Evolutionary conservation across 2,797 vertebrate species (phyloP).

Genomic region (Clarias pachynema): DNA sequence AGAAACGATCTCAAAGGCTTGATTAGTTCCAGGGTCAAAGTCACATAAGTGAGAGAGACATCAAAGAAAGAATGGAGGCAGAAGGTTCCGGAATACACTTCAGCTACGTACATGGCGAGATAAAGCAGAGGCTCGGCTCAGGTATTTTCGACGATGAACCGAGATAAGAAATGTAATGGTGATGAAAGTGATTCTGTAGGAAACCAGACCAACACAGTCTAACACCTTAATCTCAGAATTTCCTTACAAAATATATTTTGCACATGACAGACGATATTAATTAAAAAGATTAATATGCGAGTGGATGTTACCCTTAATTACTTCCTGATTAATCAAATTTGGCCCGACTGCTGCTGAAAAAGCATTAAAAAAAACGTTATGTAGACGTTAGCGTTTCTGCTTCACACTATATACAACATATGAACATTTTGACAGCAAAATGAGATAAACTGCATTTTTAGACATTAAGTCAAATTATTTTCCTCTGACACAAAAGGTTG

Average conservation of each 20-base stretch:
- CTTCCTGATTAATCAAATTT: neutral
- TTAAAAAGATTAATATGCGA: neutral
- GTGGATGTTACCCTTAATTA: neutral
- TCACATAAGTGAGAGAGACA: neutral
- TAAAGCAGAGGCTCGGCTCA: neutral
- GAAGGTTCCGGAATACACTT: neutral
- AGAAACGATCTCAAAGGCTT: neutral
- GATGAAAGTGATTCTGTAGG: neutral
- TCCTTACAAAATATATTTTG: no score
- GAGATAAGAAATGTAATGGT: neutral
- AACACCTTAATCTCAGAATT: no score
- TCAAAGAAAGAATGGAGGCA: neutral
- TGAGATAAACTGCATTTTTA: no score
- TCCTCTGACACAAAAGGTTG: no score
- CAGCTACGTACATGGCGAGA: neutral
- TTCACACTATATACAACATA: neutral
- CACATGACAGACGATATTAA: neutral
- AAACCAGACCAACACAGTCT: neutral
- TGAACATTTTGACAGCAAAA: no score
- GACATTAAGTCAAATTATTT: no score
- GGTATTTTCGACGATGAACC: no score
- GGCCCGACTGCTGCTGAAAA: neutral
- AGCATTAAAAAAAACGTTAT: neutral
- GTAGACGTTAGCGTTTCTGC: neutral
- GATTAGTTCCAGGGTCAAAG: neutral